Evolutionary conservation across 2,888 invertebrate species (phyloP).

Genomic region (Volucella zonaria): DNA sequence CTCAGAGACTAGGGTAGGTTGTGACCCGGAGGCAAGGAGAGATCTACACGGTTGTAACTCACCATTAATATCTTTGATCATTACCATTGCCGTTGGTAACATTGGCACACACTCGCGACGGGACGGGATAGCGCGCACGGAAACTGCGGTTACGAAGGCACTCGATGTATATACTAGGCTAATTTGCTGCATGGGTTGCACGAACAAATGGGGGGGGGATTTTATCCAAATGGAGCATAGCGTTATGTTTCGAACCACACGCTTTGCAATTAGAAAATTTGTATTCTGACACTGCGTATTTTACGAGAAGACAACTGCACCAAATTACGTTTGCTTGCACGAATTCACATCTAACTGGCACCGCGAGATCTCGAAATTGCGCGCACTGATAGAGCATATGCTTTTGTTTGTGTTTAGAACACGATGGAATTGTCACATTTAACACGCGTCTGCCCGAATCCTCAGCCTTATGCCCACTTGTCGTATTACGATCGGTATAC

Average conservation of each 20-base stretch:
- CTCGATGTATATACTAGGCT: neutral
- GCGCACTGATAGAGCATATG: too few relatives aligned
- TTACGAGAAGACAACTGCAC: conserved; percentile 13
- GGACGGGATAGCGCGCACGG: neutral
- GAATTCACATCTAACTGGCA: conserved; percentile 32
- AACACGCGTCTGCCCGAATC: too few relatives aligned
- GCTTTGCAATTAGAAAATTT: conserved; percentile 34
- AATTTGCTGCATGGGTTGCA: neutral
- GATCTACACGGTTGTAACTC: conserved; percentile 29
- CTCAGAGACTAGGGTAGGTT: conserved; percentile 34
- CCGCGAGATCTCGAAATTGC: too few relatives aligned
- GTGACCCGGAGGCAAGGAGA: conserved; percentile 23
- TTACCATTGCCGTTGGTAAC: conserved; percentile 42
- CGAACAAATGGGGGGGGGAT: too few relatives aligned
- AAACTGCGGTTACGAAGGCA: too few relatives aligned
- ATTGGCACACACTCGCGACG: conserved; percentile 12
- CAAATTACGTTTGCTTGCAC: conserved; percentile 35
- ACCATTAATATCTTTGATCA: conserved; percentile 8
- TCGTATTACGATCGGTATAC: too few relatives aligned
- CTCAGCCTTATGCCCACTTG: too few relatives aligned
- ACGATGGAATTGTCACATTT: too few relatives aligned
- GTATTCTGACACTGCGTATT: conserved; percentile 13
- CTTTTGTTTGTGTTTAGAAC: too few relatives aligned
- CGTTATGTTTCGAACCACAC: conserved; percentile 33
- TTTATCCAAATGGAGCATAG: conserved; percentile 24